Evolutionary conservation across 2,797 vertebrate genomes (phyloP), one percentile per base, ranked within the genome.

Genomic region (Galaxias olidus): DNA sequence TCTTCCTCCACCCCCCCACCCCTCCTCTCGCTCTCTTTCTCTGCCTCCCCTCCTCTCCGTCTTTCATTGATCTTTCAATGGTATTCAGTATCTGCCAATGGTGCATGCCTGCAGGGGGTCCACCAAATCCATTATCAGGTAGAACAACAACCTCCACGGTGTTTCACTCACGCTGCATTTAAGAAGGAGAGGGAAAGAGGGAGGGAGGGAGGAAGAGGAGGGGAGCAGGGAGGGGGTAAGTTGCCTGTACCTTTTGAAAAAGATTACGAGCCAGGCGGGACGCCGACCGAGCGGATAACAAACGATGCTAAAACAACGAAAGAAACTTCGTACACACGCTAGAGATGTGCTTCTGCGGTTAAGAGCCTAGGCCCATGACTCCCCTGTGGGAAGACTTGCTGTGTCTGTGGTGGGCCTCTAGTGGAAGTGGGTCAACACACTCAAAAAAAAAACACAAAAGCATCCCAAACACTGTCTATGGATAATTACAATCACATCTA

Each of bases 111-210:
- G 82, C 89, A 91, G 91, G 91, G 89, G 82, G 67, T 88, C 86
- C 81, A 85, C 84, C 86, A 90, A 93, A 91, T 92, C 91, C 91
- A 91, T 92, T 92, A 93, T 92, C 91, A 93, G 91, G 90, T 92
- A 88, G 80, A 90, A 91, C 91, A 92, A 91, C 88, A 86, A 90
- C 89, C 90, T 90, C 84, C 86, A 90, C 82, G 80, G 80, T 86
- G 82, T 86, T 90, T 90, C 78, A 84, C 86, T 86, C 74, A 53
- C 71, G 75, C 84, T 81, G 76, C 85, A 78, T 77, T 47, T 69
- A 65, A 40, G 56, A 77, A 80, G 61, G 70, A 14, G 30, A 13
- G 43, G 49, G 11, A 43, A 15, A 46, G 64, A 18, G 58, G 17
- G 41, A 52, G 68, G 69, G 71, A 55, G 80, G 68, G 64, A 61